Evolutionary conservation across 2,797 vertebrate genomes (phyloP), one percentile per base, ranked within the genome.

Genomic region (Diplodus sargus): DNA sequence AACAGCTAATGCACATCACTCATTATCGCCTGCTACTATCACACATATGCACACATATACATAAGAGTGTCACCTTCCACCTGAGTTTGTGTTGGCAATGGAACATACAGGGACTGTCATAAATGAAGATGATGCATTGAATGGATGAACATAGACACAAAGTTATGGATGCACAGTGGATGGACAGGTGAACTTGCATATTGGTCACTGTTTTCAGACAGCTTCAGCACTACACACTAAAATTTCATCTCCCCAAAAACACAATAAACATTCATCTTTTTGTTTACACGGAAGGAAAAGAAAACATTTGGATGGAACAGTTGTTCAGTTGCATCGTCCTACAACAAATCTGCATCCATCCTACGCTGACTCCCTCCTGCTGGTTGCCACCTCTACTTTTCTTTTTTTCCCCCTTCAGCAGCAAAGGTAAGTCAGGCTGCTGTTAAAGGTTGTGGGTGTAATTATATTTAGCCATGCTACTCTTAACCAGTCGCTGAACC

Each of bases 1-100:
- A 76, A 68, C 13, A 2, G 25, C 76, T 67, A 82, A 87, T 74
- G 58, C 67, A 79, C 78, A 85, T 89, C 82, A 84, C 72, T 88
- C 82, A 87, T 85, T 87, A 85, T 82, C 22, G 13, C 76, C 74
- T 63, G 62, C 54, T 74, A 74, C 58, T 72, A 47, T 62, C 71
- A 66, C 28, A 56, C 65, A 54, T 39, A 23, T 58, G 28, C 68
- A 74, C 51, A 68, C 59, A 43, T 34, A 57, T 57, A 69, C 47
- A 43, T 1, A 56, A 74, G 57, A 65, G 28, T 71, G 67, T 76
- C 74, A 70, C 67, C 74, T 80, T 78, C 60, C 28, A 22, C 49
- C 51, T 28, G 54, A 52, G 14, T 25, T 15, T 72, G 42, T 51
- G 68, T 77, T 68, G 30, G 49, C 16, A 60, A 13, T 42, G 6